phyloP scores from a whole-genome alignment of 2,888 invertebrate species.

The Caradrina clavipalpis region DNA sequence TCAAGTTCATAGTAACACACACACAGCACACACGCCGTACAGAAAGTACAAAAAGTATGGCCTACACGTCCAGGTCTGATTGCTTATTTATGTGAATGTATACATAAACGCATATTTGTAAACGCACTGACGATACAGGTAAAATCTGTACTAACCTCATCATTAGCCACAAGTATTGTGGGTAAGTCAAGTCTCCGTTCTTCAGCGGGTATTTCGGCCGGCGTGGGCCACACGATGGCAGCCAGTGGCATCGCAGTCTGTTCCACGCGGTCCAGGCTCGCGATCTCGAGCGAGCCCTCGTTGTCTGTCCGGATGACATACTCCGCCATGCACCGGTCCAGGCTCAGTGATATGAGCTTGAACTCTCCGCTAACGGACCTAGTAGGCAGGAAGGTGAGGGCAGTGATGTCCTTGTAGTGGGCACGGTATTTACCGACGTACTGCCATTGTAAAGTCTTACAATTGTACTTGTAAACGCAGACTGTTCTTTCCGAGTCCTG shows the following conservation, averaged over 20 bases:
- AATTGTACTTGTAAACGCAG: conserved; percentile 85
- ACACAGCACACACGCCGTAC: no score
- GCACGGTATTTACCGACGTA: conserved; percentile 92
- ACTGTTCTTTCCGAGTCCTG: conserved; percentile 90
- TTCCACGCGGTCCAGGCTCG: conserved; percentile 91
- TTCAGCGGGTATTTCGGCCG: conserved; percentile 70
- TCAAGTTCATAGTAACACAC: no score
- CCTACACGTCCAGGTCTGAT: no score
- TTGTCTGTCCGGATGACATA: conserved; percentile 89
- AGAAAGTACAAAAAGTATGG: no score
- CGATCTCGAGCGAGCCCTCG: conserved; percentile 78
- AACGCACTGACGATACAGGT: no score
- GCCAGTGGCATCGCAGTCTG: conserved; percentile 91
- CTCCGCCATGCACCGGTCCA: conserved; percentile 91
- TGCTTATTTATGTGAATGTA: no score
- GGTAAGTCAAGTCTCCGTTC: conserved; percentile 74
- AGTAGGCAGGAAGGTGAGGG: conserved; percentile 89
- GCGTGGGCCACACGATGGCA: conserved; percentile 81
- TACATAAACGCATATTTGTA: no score
- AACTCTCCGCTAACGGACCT: conserved; percentile 76
- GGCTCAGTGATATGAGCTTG: conserved; percentile 91
- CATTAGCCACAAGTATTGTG: conserved; percentile 91
- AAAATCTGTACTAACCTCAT: conserved; percentile 81
- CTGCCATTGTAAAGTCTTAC: conserved; percentile 82
- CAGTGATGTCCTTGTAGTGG: conserved; percentile 91